These are phyloP conservation scores for Yponomeuta plumbellus DNA, from an alignment of 2,888 invertebrate species.

Conservation along the genomic window DNA sequence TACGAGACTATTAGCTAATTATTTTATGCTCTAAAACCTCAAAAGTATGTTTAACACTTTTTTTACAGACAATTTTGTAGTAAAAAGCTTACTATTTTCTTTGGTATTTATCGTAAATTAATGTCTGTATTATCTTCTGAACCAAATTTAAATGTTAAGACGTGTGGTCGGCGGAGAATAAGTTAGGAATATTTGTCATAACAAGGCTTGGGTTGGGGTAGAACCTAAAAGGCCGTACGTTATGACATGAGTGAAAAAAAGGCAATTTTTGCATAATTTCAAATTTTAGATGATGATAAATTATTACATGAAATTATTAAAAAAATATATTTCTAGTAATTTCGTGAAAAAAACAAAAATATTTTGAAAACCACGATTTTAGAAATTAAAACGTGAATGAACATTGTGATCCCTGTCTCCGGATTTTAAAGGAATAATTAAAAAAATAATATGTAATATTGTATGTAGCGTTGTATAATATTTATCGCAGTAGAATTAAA, in stretches of 20 bases:
- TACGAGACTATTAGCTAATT: no score
- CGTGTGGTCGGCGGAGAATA: no score
- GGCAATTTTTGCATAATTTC: background rate
- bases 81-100: no score
- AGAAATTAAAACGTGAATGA: background rate
- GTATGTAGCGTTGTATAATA: background rate
- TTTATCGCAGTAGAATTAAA: background rate
- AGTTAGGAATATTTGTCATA: no score
- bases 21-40: no score
- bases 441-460: background rate
- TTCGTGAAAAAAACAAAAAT: constrained; percentile 11
- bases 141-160: no score
- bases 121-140: no score
- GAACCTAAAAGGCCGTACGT: no score
- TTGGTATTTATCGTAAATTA: no score
- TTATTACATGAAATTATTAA: background rate
- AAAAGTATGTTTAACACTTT: no score
- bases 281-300: background rate
- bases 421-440: background rate
- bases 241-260: background rate
- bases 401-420: constrained; percentile 8
- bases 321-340: background rate
- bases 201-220: no score
- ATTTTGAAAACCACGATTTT: background rate
- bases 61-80: no score